These are phyloP conservation scores for Lethocerus indicus DNA, from an alignment of 1,140 invertebrate genomes.

Conservation along the genomic window DNA sequence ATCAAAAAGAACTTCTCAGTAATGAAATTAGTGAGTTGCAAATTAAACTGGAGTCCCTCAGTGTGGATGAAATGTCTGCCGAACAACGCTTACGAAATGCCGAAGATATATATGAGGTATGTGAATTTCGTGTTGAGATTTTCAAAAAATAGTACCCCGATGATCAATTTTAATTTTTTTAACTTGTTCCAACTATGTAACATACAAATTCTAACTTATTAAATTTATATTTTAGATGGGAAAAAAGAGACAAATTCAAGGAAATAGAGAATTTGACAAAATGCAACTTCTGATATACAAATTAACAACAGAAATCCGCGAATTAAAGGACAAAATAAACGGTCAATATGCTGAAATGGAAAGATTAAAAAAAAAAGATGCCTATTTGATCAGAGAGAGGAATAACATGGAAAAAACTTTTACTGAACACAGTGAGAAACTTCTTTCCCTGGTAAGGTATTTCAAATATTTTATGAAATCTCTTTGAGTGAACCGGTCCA, in stretches of 20 bases:
- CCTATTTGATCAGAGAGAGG: too few relatives aligned
- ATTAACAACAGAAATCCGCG: not conserved
- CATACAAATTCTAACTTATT: not conserved
- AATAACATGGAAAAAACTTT: too few relatives aligned
- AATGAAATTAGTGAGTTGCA: slow-evolving; percentile 13
- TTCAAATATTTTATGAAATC: too few relatives aligned
- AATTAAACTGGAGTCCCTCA: slow-evolving; percentile 21
- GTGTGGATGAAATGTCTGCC: slow-evolving; percentile 21
- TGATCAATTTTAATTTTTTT: not conserved
- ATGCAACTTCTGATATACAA: not conserved
- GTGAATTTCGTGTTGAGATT: not conserved
- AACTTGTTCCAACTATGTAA: not conserved
- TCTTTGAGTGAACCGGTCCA: too few relatives aligned
- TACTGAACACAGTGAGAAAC: too few relatives aligned
- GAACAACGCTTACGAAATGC: slow-evolving; percentile 24
- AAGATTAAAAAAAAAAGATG: not conserved
- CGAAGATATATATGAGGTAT: slow-evolving; percentile 26
- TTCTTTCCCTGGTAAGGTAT: too few relatives aligned
- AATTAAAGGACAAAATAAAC: not conserved
- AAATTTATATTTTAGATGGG: slow-evolving; percentile 14
- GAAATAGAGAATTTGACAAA: slow-evolving; percentile 1
- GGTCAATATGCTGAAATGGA: not conserved
- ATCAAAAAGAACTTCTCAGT: not conserved
- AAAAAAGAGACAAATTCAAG: slow-evolving; percentile 17
- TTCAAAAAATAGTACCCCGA: not conserved